Conservation (phyloP, 1,140 invertebrate species). For the Carposina sasakii region DNA sequence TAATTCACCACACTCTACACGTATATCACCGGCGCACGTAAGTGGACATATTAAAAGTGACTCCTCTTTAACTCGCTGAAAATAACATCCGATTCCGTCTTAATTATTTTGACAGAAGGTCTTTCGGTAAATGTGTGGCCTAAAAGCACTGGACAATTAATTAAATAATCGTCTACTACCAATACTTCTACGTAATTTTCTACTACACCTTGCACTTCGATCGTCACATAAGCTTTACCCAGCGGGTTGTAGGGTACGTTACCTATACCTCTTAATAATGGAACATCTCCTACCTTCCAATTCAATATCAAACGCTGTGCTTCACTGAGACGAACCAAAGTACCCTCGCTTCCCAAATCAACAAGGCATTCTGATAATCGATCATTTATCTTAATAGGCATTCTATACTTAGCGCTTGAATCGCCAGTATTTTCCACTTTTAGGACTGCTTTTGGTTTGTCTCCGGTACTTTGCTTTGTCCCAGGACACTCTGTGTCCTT, state of each 20-base stretch:
- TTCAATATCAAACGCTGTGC: neutral
- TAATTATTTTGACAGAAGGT: neutral
- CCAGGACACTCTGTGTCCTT: neutral
- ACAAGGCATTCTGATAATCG: neutral
- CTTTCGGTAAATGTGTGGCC: constrained; percentile 5
- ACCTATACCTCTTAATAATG: neutral
- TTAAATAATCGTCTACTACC: neutral
- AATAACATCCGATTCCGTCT: constrained; percentile 5
- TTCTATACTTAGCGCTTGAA: constrained; percentile 7
- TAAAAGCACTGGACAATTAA: neutral
- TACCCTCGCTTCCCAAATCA: constrained; percentile 8
- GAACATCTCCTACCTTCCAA: neutral
- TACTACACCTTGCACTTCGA: neutral
- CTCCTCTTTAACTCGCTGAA: neutral
- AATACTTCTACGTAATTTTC: neutral
- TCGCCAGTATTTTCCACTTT: neutral
- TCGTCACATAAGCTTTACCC: neutral
- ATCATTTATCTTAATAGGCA: constrained; percentile 2
- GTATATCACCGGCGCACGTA: neutral
- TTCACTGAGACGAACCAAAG: neutral
- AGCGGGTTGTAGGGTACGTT: neutral
- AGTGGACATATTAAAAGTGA: neutral
- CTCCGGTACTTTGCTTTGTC: neutral
- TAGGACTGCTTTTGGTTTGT: neutral
- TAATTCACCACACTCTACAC: neutral